Conservation (phyloP, 2,113 vertebrate species). For the Pituophis catenifer region DNA sequence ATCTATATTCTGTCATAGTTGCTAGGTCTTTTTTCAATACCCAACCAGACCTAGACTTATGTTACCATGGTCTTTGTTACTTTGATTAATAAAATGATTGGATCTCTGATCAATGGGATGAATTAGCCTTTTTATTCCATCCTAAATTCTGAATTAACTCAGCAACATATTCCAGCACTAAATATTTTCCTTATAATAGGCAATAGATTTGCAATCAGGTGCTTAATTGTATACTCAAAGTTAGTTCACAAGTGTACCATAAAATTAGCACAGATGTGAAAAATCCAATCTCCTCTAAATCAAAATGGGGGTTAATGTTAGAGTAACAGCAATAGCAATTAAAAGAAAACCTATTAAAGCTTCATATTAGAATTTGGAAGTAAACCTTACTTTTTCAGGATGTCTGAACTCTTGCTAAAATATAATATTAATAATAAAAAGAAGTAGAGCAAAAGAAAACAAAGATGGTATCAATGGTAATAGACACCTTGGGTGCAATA, state of each 20-base stretch:
- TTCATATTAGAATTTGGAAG: not conserved
- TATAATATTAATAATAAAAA: not conserved
- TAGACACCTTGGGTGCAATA: not conserved
- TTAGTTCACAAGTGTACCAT: not conserved
- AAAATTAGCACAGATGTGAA: not conserved
- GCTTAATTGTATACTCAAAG: not conserved
- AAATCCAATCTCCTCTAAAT: not conserved
- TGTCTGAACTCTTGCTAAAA: not conserved
- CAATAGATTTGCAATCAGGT: not conserved
- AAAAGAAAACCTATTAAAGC: not conserved
- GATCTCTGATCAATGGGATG: not conserved
- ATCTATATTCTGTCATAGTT: not conserved
- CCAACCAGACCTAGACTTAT: not conserved
- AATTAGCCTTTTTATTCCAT: not conserved
- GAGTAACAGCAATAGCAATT: not conserved
- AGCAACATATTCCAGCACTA: not conserved
- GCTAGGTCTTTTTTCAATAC: not conserved
- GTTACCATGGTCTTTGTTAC: not conserved
- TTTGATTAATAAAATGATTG: not conserved
- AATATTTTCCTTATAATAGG: not conserved
- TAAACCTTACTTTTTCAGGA: not conserved
- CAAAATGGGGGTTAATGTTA: not conserved
- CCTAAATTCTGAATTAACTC: not conserved
- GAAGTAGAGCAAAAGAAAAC: not conserved
- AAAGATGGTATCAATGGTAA: not conserved